Conservation (phyloP, 64 coral and sea anemone genomes). For the Trachythela sp. region DNA sequence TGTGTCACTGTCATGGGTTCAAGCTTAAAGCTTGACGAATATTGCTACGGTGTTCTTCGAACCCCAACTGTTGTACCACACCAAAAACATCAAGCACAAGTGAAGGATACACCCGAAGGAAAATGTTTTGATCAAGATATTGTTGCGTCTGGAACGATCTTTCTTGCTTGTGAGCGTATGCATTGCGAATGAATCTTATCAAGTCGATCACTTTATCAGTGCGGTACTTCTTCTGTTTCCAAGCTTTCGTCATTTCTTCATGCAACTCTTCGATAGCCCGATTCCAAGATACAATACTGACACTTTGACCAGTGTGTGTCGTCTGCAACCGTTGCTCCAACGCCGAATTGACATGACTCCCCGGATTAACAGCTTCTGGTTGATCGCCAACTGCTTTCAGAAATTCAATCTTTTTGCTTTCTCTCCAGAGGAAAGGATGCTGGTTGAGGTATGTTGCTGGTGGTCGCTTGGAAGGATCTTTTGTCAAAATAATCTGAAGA, state of each 20-base stretch:
- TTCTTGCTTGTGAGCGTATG: background rate
- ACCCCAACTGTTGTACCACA: too few species aligned
- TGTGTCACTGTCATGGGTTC: too few species aligned
- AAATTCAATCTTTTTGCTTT: slow-evolving; percentile 28
- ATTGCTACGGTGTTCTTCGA: too few species aligned
- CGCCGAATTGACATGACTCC: background rate
- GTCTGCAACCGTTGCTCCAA: background rate
- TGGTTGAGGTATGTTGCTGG: background rate
- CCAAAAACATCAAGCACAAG: too few species aligned
- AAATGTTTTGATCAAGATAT: background rate
- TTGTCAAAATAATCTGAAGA: background rate
- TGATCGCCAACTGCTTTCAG: slow-evolving; percentile 26
- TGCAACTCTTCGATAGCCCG: background rate
- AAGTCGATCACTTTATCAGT: background rate
- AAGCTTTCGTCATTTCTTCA: background rate
- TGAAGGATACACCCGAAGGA: background rate
- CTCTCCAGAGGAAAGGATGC: slow-evolving; percentile 32
- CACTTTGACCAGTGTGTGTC: background rate
- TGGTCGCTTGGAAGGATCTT: background rate
- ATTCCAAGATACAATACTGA: background rate
- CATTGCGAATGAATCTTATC: background rate
- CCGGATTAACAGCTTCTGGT: background rate
- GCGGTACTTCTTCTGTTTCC: background rate
- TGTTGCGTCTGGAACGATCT: background rate
- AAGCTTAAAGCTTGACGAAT: too few species aligned